Percentiles rank a stretch among this genome's conserved stretches.
phyloP scores from a whole-genome alignment of 1,140 invertebrate species.

The Aphelenchoides besseyi region DNA sequence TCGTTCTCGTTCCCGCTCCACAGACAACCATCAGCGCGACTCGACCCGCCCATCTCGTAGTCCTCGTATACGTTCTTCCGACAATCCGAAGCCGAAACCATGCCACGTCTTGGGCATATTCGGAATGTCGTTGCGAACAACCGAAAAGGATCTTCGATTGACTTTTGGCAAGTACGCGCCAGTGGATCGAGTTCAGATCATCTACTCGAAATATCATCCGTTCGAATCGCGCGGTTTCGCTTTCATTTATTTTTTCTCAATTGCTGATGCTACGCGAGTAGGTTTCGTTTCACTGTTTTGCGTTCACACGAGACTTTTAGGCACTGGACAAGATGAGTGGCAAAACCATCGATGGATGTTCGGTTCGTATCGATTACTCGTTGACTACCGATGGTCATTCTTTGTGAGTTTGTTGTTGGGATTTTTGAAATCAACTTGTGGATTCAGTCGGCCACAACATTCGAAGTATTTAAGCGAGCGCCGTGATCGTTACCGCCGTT shows the following conservation, averaged over 20 bases:
- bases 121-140: not conserved
- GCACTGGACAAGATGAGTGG: not conserved
- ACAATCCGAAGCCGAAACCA: not conserved
- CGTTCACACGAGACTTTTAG: not conserved
- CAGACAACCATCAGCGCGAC: not conserved
- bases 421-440: too few species aligned
- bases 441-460: too few species aligned
- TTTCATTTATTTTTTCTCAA: conserved; percentile 42
- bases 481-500: too few species aligned
- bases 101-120: not conserved
- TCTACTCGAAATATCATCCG: not conserved
- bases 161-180: not conserved
- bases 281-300: not conserved
- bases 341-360: not conserved
- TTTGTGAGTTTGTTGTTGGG: not conserved
- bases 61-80: not conserved
- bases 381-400: not conserved
- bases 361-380: not conserved
- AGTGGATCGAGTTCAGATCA: not conserved
- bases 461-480: too few species aligned
- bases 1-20: not conserved
- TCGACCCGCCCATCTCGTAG: too few species aligned
- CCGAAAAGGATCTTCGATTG: not conserved
- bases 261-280: conserved; percentile 23
- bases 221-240: conserved; percentile 41